Conservation (phyloP, 1,140 invertebrate species). For the Liolophura sinensis region DNA sequence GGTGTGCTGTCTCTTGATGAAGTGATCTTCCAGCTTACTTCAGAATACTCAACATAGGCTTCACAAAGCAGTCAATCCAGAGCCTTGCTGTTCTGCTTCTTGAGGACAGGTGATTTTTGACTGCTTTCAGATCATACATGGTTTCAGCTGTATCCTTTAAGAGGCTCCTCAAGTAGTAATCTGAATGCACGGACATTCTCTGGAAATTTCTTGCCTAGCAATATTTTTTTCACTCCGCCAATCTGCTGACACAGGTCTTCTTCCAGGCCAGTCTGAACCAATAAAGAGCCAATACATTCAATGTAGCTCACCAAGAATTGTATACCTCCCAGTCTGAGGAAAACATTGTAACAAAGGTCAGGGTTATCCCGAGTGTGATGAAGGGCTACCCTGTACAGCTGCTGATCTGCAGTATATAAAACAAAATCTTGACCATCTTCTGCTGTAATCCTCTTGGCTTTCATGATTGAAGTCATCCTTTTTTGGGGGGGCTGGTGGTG, state of each 20-base stretch:
- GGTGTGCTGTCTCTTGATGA: conserved; percentile 22
- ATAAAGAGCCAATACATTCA: conserved; percentile 24
- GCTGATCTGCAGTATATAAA: no score
- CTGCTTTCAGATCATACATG: background rate
- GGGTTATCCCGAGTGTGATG: no score
- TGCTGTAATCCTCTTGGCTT: no score
- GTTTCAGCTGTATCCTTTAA: background rate
- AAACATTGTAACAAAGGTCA: conserved; percentile 6
- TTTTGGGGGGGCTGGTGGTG: no score
- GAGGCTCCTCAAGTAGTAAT: conserved; percentile 22
- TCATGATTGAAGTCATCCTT: no score
- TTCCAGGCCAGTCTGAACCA: conserved; percentile 21
- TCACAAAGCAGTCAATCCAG: conserved; percentile 31
- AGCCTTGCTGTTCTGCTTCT: conserved; percentile 28
- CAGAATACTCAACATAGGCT: conserved; percentile 32
- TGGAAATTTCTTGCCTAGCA: conserved; percentile 29
- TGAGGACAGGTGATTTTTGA: background rate
- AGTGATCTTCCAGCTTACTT: conserved; percentile 10
- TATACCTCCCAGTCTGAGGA: conserved; percentile 27
- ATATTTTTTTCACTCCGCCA: conserved; percentile 24
- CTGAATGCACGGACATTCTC: conserved; percentile 27
- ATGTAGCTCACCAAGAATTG: conserved; percentile 31
- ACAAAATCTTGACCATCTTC: no score
- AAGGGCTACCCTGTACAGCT: no score
- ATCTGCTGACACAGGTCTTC: conserved; percentile 16